Evolutionary conservation across 2,113 vertebrate genomes (phyloP).

Genomic region (Amphiprion percula): DNA sequence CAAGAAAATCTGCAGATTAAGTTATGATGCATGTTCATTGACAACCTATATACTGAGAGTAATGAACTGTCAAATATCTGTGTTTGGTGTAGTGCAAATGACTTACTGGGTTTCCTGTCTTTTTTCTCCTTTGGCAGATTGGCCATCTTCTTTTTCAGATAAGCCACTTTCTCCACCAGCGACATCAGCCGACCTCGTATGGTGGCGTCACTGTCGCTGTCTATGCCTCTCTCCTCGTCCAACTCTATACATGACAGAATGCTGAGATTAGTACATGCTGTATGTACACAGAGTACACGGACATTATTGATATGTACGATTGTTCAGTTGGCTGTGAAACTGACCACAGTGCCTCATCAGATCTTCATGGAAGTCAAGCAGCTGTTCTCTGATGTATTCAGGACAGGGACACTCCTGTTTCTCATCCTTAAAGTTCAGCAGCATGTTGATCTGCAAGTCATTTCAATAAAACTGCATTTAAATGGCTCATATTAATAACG

Average conservation of each 20-base stretch:
- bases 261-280: neutral
- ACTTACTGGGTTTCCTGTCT: conserved; percentile 90
- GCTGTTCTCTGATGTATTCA: conserved; percentile 91
- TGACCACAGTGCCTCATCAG: conserved; percentile 94
- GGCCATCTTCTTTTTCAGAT: conserved; percentile 91
- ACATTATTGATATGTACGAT: neutral
- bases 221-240: conserved; percentile 88
- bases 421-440: conserved; percentile 95
- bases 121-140: conserved; percentile 88
- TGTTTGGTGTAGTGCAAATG: neutral
- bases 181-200: conserved; percentile 92
- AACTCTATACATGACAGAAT: conserved; percentile 88
- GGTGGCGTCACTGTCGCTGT: conserved; percentile 89
- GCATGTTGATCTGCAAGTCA: conserved; percentile 92
- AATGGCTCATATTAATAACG: too few relatives aligned
- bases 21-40: too few relatives aligned
- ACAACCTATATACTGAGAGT: too few relatives aligned
- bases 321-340: neutral
- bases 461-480: too few relatives aligned
- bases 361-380: conserved; percentile 95
- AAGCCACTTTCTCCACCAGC: conserved; percentile 93
- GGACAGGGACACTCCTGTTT: conserved; percentile 96
- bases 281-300: neutral
- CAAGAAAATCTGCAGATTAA: too few relatives aligned
- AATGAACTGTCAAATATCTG: too few relatives aligned